phyloP scores from a whole-genome alignment of 2,113 vertebrate species.

The Neodontobutis hainanensis region DNA sequence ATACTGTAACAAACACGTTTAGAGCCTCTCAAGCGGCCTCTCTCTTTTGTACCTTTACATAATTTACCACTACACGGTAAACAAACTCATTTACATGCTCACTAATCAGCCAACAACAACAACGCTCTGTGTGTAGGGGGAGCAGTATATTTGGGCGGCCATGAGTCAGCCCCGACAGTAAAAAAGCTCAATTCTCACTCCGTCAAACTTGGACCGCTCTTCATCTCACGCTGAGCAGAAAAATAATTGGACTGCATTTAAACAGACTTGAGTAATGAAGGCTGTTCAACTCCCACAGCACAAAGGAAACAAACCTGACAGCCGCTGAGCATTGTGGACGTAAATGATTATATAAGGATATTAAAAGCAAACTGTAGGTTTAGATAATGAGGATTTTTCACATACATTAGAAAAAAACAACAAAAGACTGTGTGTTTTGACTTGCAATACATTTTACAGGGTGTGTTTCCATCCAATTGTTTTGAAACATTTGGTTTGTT shows the following conservation, averaged over 20 bases:
- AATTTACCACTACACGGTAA: conserved; percentile 27
- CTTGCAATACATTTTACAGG: not conserved
- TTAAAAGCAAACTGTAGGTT: conserved; percentile 29
- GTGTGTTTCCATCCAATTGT: not conserved
- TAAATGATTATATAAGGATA: conserved; percentile 27
- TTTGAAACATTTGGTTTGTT: conserved; percentile 12
- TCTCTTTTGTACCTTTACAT: conserved; percentile 5
- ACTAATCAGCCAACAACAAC: conserved; percentile 26
- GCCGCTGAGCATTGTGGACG: conserved; percentile 10
- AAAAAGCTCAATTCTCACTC: conserved; percentile 32
- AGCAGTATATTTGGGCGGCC: conserved; percentile 47
- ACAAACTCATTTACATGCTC: conserved; percentile 37
- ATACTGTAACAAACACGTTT: not conserved
- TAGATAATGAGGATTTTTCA: conserved; percentile 13
- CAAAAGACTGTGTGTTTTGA: conserved; percentile 2
- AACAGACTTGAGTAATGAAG: conserved; percentile 35
- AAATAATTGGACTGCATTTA: conserved; percentile 46
- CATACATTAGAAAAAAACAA: conserved; percentile 14
- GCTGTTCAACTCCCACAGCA: not conserved
- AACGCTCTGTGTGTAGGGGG: conserved; percentile 7
- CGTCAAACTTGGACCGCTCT: conserved; percentile 26
- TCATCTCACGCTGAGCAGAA: conserved; percentile 23
- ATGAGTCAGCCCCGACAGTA: conserved; percentile 36
- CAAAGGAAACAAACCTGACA: conserved; percentile 16
- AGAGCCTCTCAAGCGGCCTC: not conserved